Percentiles rank a stretch among this genome's conserved stretches.
Conservation (phyloP, 2,113 vertebrate species). For the Corapipo altera region DNA sequence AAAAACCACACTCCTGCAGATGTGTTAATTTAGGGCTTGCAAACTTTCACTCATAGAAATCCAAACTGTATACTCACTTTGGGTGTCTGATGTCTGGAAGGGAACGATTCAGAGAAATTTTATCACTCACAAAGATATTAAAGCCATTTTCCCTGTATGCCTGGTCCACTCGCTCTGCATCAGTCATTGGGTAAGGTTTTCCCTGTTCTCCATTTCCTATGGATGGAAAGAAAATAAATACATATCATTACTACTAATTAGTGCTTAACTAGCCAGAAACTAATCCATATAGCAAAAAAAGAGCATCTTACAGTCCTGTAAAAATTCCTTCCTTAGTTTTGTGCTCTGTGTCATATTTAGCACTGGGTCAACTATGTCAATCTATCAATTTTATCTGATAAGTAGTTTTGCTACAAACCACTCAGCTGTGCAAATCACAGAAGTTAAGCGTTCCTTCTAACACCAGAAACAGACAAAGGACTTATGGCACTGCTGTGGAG, state of each 20-base stretch:
- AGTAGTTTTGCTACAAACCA: not conserved
- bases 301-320: not conserved
- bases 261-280: not conserved
- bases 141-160: conserved; percentile 98
- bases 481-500: not conserved
- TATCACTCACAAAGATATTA: conserved; percentile 97
- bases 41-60: not conserved
- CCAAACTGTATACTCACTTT: conserved; percentile 82
- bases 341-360: not conserved
- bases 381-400: not conserved
- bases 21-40: not conserved
- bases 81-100: conserved; percentile 93
- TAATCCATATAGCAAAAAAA: not conserved
- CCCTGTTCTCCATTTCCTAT: conserved; percentile 95
- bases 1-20: not conserved
- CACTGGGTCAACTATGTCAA: not conserved
- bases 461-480: not conserved
- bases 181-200: conserved; percentile 86
- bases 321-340: not conserved
- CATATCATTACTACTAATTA: conserved; percentile 27
- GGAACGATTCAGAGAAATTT: conserved; percentile 95
- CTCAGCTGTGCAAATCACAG: not conserved
- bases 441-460: not conserved
- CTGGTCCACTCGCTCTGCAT: conserved; percentile 89
- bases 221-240: conserved; percentile 27